Evolutionary conservation across 1,140 invertebrate genomes (phyloP), one percentile per base, ranked within the genome.

Genomic region (Zaprionus camerounensis): DNA sequence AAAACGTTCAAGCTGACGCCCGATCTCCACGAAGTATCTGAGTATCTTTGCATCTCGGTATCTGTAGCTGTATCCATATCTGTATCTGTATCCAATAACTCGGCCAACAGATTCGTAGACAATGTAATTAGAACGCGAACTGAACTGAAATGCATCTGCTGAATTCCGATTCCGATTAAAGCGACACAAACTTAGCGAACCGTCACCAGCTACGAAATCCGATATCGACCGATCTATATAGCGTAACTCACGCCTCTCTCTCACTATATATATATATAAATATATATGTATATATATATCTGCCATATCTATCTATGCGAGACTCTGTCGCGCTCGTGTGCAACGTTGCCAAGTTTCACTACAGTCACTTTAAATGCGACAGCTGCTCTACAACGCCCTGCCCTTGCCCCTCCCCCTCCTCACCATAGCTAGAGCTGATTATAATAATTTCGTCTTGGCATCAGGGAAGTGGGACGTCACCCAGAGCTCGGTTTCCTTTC

Each of bases 131-230:
- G 84, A 87, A 87, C 82, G 82, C 49, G 72, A 63, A 69, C 80
- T 11, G 31, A 74, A 69, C 67, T 80, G 83, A 88, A 87, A 88
- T 87, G 80, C 64, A 87, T 87, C 83, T 87, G 77, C 38, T 66
- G 61, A 85, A 87, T 87, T 87, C 83, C 80, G 69, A 87, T 87
- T 87, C 83, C 80, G 69, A 87, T 86, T 87, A 87, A 87, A 82
- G 62, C 66, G 44, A 20, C 17, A 51, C 31, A 34, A 28, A 34
- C 24, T 36, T 20, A 46, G 41, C 41, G 17, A 34, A 31, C 5
- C 12, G 56, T 36, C 44, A 49, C 61, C 36, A 5, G 61, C 46
- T 20, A 51, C 61, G 11, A 24, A 53, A 51, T 15, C 13, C 26
- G 44, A 49, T 17, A 49, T 55, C 41, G 57, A 28, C 55, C 38